These are phyloP conservation scores for Sweltsa coloradensis DNA, from an alignment of 1,140 invertebrate species.

Conservation along the genomic window DNA sequence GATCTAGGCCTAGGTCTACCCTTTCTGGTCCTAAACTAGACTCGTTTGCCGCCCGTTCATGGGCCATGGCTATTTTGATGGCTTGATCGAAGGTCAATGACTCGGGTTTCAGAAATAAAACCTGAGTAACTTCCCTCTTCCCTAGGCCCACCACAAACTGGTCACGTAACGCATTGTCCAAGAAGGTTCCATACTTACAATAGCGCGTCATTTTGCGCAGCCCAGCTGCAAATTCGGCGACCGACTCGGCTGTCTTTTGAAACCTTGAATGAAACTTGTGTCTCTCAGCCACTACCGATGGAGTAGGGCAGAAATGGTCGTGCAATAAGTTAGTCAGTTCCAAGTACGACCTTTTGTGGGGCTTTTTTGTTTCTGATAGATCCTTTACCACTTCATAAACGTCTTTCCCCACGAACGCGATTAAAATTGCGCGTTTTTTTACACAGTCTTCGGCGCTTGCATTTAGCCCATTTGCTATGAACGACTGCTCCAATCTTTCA, in stretches of 20 bases:
- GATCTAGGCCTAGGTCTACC: too few species aligned
- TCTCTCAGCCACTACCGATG: slow-evolving; percentile 11
- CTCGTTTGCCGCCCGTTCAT: not conserved
- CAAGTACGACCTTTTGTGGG: slow-evolving; percentile 1
- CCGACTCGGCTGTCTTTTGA: slow-evolving; percentile 10
- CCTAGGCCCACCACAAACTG: slow-evolving; percentile 5
- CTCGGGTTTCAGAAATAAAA: not conserved
- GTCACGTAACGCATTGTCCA: slow-evolving; percentile 1
- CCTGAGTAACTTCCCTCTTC: not conserved
- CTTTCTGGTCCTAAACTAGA: not conserved
- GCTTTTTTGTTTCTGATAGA: slow-evolving; percentile 10
- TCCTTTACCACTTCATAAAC: slow-evolving; percentile 1
- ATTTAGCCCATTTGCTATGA: not conserved
- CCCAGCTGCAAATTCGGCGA: slow-evolving; percentile 9
- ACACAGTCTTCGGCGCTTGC: not conserved
- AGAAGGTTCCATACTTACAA: slow-evolving; percentile 1
- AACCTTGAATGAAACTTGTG: slow-evolving; percentile 8
- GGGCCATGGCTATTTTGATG: not conserved
- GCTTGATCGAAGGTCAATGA: not conserved
- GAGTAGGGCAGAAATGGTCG: slow-evolving; percentile 7
- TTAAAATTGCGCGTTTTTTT: not conserved
- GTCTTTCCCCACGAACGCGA: not conserved
- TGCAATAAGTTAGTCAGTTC: slow-evolving; percentile 6
- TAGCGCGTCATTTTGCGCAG: not conserved
- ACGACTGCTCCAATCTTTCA: not conserved